These are phyloP conservation scores for Thunnus thynnus DNA, from an alignment of 2,113 vertebrate genomes.

Conservation along the genomic window DNA sequence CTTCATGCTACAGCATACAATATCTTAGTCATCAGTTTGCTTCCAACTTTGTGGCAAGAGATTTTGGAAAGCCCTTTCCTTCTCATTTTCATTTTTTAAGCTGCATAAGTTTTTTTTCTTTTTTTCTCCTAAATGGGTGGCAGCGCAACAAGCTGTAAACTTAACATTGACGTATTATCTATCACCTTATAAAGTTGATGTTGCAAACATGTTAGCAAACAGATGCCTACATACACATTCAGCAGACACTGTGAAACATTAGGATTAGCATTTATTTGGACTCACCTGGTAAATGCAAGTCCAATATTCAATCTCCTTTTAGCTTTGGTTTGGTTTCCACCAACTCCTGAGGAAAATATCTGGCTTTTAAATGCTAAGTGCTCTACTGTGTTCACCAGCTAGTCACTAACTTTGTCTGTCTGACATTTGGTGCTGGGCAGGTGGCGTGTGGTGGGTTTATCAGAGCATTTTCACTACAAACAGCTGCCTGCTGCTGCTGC, in stretches of 20 bases:
- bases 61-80: background rate
- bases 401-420: background rate
- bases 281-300: background rate
- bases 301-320: background rate
- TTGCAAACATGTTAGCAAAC: background rate
- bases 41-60: background rate
- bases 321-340: background rate
- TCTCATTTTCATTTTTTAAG: background rate
- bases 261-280: background rate
- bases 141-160: background rate
- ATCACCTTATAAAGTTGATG: background rate
- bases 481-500: background rate
- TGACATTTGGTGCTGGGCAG: background rate
- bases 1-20: background rate
- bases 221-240: background rate
- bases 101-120: background rate
- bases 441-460: constrained; percentile 5
- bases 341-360: too few species aligned
- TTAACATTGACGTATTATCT: constrained; percentile 1
- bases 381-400: background rate
- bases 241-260: background rate
- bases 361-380: too few species aligned
- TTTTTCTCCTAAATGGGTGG: too few species aligned
- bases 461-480: constrained; percentile 8
- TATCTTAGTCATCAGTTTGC: background rate